Conservation (phyloP, 64 coral and sea anemone genomes). For the Dendrophyllia cribrosa region DNA sequence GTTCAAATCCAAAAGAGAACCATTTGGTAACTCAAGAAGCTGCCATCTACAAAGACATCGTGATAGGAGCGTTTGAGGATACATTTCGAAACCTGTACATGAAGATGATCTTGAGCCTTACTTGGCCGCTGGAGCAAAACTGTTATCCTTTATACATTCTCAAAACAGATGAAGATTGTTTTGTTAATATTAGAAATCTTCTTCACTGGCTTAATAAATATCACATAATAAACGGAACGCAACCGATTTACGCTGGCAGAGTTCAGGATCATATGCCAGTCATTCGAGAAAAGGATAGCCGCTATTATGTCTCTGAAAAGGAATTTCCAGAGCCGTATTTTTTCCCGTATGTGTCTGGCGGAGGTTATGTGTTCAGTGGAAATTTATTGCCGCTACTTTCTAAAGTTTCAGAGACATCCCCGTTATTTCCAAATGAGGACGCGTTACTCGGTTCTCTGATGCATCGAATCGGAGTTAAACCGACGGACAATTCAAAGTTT, state of each 20-base stretch:
- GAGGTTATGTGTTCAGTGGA: slow-evolving; percentile 69
- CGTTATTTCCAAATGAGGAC: slow-evolving; percentile 69
- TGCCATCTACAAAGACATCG: slow-evolving; percentile 31
- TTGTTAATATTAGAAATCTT: slow-evolving; percentile 60
- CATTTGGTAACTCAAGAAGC: slow-evolving; percentile 41
- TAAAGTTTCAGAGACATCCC: slow-evolving; percentile 22
- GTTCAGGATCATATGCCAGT: background rate
- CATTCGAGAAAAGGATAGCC: slow-evolving; percentile 10
- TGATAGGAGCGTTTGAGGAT: slow-evolving; percentile 55
- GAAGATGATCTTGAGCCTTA: slow-evolving; percentile 67
- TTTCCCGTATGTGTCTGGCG: slow-evolving; percentile 59
- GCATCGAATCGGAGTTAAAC: slow-evolving; percentile 25
- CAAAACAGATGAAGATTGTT: slow-evolving; percentile 82
- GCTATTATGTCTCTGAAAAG: slow-evolving; percentile 56
- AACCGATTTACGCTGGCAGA: slow-evolving; percentile 61
- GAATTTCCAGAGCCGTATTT: slow-evolving; percentile 18
- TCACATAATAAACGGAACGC: slow-evolving; percentile 34
- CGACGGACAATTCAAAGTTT: slow-evolving; percentile 51
- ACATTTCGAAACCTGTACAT: slow-evolving; percentile 63
- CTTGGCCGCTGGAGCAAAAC: slow-evolving; percentile 54
- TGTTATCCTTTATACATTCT: slow-evolving; percentile 64
- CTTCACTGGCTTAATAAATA: slow-evolving; percentile 40
- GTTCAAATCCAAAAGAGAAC: slow-evolving; percentile 1
- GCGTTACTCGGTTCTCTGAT: slow-evolving; percentile 62
- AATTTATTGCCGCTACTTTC: slow-evolving; percentile 45